phyloP scores from a whole-genome alignment of 2,797 vertebrate species.

The Knipowitschia caucasica region DNA sequence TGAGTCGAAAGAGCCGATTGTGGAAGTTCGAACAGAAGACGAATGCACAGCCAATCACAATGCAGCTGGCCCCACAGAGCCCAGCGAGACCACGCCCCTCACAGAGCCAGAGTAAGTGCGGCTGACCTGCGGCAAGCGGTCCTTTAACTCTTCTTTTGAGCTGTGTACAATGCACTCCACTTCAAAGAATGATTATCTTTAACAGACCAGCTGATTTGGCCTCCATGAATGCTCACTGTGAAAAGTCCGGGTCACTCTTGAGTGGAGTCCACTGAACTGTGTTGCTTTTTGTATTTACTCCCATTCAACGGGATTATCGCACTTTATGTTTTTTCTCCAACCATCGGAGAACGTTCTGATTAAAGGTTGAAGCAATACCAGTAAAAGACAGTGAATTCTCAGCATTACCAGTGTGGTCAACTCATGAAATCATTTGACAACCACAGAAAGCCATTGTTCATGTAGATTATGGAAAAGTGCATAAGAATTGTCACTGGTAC shows the following conservation, averaged over 20 bases:
- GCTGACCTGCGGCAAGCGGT: slow-evolving; percentile 9
- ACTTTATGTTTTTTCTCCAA: slow-evolving; percentile 61
- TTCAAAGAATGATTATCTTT: slow-evolving; percentile 59
- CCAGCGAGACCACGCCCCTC: slow-evolving; percentile 95
- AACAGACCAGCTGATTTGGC: slow-evolving; percentile 46
- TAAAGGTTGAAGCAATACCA: slow-evolving; percentile 76
- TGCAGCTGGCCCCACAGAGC: slow-evolving; percentile 88
- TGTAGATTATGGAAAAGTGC: slow-evolving; percentile 39
- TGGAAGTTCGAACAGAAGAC: slow-evolving; percentile 93
- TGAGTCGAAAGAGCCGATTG: slow-evolving; percentile 96
- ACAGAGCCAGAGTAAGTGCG: slow-evolving; percentile 93
- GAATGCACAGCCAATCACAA: slow-evolving; percentile 95
- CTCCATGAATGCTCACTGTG: slow-evolving; percentile 5
- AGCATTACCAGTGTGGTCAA: slow-evolving; percentile 50
- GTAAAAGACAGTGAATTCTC: slow-evolving; percentile 58
- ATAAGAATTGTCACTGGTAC: slow-evolving; percentile 69
- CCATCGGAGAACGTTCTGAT: slow-evolving; percentile 54
- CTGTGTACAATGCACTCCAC: slow-evolving; percentile 67
- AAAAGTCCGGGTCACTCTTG: slow-evolving; percentile 57
- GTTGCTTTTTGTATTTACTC: slow-evolving; percentile 61
- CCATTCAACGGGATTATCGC: slow-evolving; percentile 43
- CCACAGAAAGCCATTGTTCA: slow-evolving; percentile 49
- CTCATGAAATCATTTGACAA: slow-evolving; percentile 54
- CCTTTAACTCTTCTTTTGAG: slow-evolving; percentile 34
- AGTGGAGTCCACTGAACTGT: slow-evolving; percentile 70